Evolutionary conservation across 2,797 vertebrate genomes (phyloP).

Genomic region (Mionectes olivaceus): DNA sequence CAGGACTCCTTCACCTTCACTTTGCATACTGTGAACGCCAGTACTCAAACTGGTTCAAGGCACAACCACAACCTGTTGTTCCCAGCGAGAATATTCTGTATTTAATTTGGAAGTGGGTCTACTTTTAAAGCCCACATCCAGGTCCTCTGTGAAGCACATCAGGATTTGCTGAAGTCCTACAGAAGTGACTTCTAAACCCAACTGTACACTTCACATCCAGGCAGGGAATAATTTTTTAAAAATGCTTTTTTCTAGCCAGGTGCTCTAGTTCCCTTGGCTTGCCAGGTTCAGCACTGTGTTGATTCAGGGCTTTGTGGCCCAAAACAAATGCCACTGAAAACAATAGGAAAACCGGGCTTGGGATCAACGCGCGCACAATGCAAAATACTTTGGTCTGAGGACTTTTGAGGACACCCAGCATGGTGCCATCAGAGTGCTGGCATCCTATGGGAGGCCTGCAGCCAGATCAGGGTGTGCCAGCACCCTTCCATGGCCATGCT

Average conservation of each 20-base stretch:
- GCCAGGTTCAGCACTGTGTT: not conserved
- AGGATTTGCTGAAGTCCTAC: not conserved
- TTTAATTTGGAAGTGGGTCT: not conserved
- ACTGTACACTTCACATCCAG: not conserved
- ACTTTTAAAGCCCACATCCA: not conserved
- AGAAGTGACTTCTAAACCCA: not conserved
- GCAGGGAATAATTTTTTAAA: not conserved
- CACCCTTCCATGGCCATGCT: not conserved
- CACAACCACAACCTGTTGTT: not conserved
- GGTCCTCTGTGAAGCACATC: not conserved
- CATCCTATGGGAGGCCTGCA: not conserved
- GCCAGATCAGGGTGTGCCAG: not conserved
- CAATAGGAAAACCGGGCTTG: slow-evolving; percentile 49
- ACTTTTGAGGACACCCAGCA: not conserved
- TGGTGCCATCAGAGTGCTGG: not conserved
- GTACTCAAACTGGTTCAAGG: not conserved
- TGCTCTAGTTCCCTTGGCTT: not conserved
- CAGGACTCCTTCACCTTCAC: not conserved
- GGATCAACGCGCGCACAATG: not conserved
- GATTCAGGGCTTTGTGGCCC: not conserved
- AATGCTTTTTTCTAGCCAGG: not conserved
- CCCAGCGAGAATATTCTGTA: not conserved
- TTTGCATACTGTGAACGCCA: not conserved
- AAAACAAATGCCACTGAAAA: slow-evolving; percentile 19
- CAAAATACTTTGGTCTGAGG: not conserved